Evolutionary conservation across 2,797 vertebrate genomes (phyloP), one percentile per base, ranked within the genome.

Genomic region (Hemibagrus guttatus): DNA sequence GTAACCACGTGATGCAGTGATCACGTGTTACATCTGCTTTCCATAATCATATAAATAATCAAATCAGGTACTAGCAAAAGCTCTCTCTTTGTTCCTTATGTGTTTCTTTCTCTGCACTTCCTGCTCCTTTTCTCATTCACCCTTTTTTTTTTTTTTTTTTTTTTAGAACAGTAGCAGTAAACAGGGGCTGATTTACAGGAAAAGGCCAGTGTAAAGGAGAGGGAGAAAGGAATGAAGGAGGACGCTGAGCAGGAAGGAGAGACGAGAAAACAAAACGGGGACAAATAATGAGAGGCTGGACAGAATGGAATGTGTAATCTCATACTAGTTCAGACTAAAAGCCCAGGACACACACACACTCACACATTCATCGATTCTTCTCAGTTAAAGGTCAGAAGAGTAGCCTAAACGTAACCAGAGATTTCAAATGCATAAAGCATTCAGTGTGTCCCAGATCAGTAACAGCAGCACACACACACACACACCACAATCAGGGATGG

Each of bases 241-340:
- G 58, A 59, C 79, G 52, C 42, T 72, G 83, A 86, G 85, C 81
- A 16, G 85, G 85, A 72, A 90, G 76, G 91, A 90, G 56, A 84
- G 63, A 79, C 23, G 0, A 42, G 58, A 46, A 61, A 26, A 61
- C 59, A 31, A 80, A 69, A 87, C 7, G 2, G 59, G 64, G 52
- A 52, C 19, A 49, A 87, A 63, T 81, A 23, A 31, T 54, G 61
- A 56, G 66, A 84, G 52, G 54, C 61, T 76, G 80, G 19, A 46
- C 91, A 93, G 92, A 90, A 75, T 92, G 92, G 91, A 94, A 94
- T 93, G 87, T 93, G 89, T 92, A 90, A 89, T 90, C 91, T 87
- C 87, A 92, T 79, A 87, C 85, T 28, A 89, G 81, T 46, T 49
- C 79, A 84, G 28, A 93, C 91, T 79, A 94, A 93, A 91, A 91